phyloP scores from a whole-genome alignment of 2,113 vertebrate genomes.

The Rhinolophus sinicus region DNA sequence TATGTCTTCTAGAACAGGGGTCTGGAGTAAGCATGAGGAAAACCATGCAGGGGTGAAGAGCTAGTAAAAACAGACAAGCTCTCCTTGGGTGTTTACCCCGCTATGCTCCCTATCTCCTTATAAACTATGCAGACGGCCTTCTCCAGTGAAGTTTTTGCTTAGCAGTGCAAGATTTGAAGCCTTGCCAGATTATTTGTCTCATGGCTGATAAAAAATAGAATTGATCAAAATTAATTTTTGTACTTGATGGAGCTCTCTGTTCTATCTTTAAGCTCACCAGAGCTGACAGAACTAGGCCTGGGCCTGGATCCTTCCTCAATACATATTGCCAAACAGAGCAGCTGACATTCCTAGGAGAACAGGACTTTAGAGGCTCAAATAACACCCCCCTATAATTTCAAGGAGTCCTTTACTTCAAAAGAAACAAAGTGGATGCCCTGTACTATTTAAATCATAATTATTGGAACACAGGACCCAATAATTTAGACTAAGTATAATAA shows the following conservation, averaged over 20 bases:
- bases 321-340: neutral
- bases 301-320: neutral
- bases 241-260: neutral
- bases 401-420: neutral
- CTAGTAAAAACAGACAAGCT: fast-evolving
- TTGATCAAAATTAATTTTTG: neutral
- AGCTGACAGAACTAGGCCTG: neutral
- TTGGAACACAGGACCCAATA: neutral
- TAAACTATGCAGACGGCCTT: neutral
- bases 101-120: no score
- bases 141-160: neutral
- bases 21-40: neutral
- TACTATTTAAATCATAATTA: neutral
- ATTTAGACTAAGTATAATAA: neutral
- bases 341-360: neutral
- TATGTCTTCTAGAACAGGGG: neutral
- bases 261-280: neutral
- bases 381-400: neutral
- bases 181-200: neutral
- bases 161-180: neutral
- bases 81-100: neutral
- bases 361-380: neutral
- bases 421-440: neutral
- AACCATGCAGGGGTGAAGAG: fast-evolving
- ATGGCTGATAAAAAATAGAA: neutral